Conservation (phyloP, 2,797 vertebrate genomes). For the Hyperoplus lanceolatus region DNA sequence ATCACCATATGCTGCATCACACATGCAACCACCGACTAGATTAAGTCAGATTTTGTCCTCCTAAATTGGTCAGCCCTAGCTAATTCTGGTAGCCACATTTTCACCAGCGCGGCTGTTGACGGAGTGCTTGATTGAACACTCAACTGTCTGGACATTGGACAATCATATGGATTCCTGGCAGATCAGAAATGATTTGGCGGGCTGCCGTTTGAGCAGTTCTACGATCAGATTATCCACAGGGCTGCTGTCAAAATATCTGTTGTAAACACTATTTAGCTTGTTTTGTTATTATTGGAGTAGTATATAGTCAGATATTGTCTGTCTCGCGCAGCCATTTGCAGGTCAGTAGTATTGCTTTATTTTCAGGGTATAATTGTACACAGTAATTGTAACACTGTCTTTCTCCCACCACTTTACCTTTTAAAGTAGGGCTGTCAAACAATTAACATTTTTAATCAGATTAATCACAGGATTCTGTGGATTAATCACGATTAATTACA, state of each 20-base stretch:
- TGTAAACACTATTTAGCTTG: neutral
- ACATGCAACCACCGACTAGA: neutral
- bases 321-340: neutral
- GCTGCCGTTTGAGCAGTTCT: neutral
- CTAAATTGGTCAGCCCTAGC: neutral
- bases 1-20: neutral
- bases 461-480: too few species aligned
- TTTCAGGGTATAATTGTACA: neutral
- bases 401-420: neutral
- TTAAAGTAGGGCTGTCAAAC: too few species aligned
- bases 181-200: neutral
- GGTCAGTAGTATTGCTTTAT: neutral
- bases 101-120: neutral
- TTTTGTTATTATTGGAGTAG: neutral
- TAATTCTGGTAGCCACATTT: conserved; percentile 2
- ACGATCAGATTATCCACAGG: neutral
- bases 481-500: too few species aligned
- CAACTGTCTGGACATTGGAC: neutral
- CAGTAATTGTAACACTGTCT: neutral
- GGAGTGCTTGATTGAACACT: neutral
- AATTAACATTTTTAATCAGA: too few species aligned
- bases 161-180: conserved; percentile 1
- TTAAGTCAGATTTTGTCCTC: neutral
- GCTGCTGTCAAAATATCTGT: neutral
- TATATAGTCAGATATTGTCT: neutral